Conservation (phyloP, 2,797 vertebrate species). For the Craterocephalus amniculus region DNA sequence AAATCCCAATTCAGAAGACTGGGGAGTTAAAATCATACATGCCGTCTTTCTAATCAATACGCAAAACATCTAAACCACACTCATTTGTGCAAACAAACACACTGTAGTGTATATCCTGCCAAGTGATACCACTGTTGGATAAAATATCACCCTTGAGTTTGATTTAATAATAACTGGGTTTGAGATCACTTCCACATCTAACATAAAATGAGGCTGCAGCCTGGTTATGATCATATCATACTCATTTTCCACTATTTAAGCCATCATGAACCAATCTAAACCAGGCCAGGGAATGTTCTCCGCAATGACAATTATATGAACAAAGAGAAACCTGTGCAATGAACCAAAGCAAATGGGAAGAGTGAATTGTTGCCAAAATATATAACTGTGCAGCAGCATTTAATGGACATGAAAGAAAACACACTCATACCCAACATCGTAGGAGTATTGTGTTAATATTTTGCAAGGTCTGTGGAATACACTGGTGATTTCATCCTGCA, state of each 20-base stretch:
- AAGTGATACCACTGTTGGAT: constrained; percentile 26
- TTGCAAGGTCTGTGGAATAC: background rate
- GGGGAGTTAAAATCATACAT: constrained; percentile 11
- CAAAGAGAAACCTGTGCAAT: constrained; percentile 75
- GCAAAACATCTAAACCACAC: background rate
- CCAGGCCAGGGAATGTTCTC: constrained; percentile 69
- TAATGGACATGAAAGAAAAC: background rate
- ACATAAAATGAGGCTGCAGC: constrained; percentile 58
- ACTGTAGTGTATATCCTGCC: background rate
- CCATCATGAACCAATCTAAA: constrained; percentile 80
- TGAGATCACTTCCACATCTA: constrained; percentile 72
- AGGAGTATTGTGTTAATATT: constrained; percentile 16
- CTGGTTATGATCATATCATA: constrained; percentile 63
- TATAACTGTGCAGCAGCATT: constrained; percentile 44
- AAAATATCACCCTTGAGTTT: constrained; percentile 17
- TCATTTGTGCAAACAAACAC: background rate
- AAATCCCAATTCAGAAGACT: background rate
- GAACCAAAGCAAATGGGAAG: constrained; percentile 74
- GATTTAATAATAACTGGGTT: constrained; percentile 60
- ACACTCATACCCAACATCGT: background rate
- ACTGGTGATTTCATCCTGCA: constrained; percentile 22
- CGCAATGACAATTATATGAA: constrained; percentile 81
- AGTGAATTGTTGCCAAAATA: constrained; percentile 66
- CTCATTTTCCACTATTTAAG: constrained; percentile 48
- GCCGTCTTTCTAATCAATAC: constrained; percentile 7